phyloP scores from a whole-genome alignment of 1,140 invertebrate species.

The Andricus grossulariae region DNA sequence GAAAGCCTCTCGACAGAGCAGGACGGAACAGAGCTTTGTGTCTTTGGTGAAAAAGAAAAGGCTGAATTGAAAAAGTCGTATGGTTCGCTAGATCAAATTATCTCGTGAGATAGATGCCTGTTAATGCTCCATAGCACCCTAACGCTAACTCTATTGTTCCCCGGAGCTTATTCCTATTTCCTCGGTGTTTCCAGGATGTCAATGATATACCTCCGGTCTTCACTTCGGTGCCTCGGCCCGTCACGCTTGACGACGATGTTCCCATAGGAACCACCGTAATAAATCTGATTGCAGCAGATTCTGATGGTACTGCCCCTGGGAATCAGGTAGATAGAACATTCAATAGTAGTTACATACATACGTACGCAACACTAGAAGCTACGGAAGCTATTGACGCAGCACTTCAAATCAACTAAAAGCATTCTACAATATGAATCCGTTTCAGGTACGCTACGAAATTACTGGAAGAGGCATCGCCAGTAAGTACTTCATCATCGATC shows the following conservation, averaged over 20 bases:
- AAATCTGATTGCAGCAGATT: conserved; percentile 86
- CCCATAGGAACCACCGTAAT: conserved; percentile 87
- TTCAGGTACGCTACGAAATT: conserved; percentile 85
- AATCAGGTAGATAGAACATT: conserved; percentile 80
- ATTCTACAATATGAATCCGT: conserved; percentile 18
- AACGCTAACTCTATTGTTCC: conserved; percentile 11
- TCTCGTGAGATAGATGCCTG: not conserved
- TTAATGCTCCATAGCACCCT: not conserved
- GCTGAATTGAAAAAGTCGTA: too few species aligned
- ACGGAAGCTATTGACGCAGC: not conserved
- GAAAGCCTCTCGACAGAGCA: too few species aligned
- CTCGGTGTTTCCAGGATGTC: conserved; percentile 78
- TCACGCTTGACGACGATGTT: conserved; percentile 89
- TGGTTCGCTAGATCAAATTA: not conserved
- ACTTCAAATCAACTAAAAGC: conserved; percentile 17
- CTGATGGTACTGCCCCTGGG: conserved; percentile 87
- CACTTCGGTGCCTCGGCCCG: conserved; percentile 85
- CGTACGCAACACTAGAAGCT: not conserved
- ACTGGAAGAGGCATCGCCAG: conserved; percentile 86
- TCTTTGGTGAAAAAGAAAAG: too few species aligned
- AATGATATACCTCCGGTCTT: conserved; percentile 93
- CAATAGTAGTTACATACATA: not conserved
- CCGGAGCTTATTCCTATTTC: conserved; percentile 13
- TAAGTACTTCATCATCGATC: conserved; percentile 91
- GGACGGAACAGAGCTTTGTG: too few species aligned